Percentiles rank a stretch among this genome's conserved stretches.
Evolutionary conservation across 2,888 invertebrate genomes (phyloP).

Genomic region (Lepetodrilus schrolli): DNA sequence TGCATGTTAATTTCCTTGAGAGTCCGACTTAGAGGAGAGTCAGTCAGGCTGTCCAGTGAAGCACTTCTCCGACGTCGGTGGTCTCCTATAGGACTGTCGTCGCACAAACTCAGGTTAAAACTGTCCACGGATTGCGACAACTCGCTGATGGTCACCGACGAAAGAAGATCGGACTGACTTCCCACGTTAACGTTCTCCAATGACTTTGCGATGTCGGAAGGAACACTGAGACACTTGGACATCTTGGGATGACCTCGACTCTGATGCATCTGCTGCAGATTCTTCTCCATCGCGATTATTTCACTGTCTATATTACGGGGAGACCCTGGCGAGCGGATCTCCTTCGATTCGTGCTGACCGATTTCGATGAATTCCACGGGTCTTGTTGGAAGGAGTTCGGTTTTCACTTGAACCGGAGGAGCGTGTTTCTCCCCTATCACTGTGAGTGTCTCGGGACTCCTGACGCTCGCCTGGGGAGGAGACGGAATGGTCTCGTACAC

Average conservation of each 20-base stretch:
- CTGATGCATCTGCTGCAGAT: slow-evolving; percentile 43
- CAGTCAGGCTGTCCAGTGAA: slow-evolving; percentile 59
- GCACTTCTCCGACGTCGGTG: slow-evolving; percentile 57
- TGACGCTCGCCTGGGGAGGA: not conserved
- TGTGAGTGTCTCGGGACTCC: slow-evolving; percentile 1
- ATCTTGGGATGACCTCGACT: slow-evolving; percentile 39
- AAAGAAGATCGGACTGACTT: slow-evolving; percentile 64
- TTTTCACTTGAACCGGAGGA: not conserved
- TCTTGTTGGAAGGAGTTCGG: not conserved
- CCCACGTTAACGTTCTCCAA: slow-evolving; percentile 64
- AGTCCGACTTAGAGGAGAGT: slow-evolving; percentile 59
- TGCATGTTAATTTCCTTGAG: slow-evolving; percentile 65
- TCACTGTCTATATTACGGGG: not conserved
- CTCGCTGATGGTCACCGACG: slow-evolving; percentile 69
- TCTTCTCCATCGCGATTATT: slow-evolving; percentile 12
- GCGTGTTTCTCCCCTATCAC: not conserved
- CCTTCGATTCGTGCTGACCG: not conserved
- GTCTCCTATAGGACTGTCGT: slow-evolving; percentile 30
- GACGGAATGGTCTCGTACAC: not conserved
- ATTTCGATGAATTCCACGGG: not conserved
- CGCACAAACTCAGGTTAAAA: slow-evolving; percentile 48
- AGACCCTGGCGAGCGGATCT: slow-evolving; percentile 14
- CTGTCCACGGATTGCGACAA: slow-evolving; percentile 65
- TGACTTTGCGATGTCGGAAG: slow-evolving; percentile 68
- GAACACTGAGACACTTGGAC: slow-evolving; percentile 69